Conservation (phyloP, 2,888 invertebrate genomes). For the Phoenoteleia sp. region DNA sequence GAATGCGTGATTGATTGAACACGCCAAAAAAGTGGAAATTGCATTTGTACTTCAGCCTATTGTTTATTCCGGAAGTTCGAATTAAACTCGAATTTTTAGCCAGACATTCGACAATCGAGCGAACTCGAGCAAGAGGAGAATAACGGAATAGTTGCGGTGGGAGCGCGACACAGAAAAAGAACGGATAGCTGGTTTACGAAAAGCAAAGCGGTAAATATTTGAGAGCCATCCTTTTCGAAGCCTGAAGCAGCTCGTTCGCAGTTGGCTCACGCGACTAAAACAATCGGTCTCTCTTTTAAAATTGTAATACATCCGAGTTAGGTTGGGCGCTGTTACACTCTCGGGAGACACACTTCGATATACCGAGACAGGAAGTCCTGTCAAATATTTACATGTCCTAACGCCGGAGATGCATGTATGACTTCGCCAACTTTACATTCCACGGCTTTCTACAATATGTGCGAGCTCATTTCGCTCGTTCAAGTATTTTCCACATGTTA, state of each 20-base stretch:
- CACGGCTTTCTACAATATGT: conserved; percentile 33
- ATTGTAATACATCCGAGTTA: conserved; percentile 78
- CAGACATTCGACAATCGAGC: conserved; percentile 29
- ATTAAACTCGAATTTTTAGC: conserved; percentile 62
- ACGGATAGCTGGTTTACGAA: conserved; percentile 66
- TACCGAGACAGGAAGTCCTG: conserved; percentile 61
- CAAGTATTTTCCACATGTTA: conserved; percentile 16
- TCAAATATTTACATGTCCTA: conserved; percentile 73
- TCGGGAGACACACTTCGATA: conserved; percentile 67
- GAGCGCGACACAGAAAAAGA: conserved; percentile 32
- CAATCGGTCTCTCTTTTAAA: conserved; percentile 81
- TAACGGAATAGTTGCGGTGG: conserved; percentile 13
- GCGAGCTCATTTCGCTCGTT: conserved; percentile 33
- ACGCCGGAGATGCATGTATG: conserved; percentile 62
- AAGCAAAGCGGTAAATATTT: conserved; percentile 71
- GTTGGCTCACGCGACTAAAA: conserved; percentile 81
- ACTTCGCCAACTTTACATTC: conserved; percentile 50
- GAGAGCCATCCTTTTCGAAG: conserved; percentile 65
- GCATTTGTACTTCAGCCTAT: conserved; percentile 57
- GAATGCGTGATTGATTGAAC: conserved; percentile 52
- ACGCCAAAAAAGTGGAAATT: conserved; percentile 51
- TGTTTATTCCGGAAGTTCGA: conserved; percentile 66
- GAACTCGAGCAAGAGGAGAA: conserved; percentile 25
- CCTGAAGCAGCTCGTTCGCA: conserved; percentile 77
- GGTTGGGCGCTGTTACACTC: conserved; percentile 63